Evolutionary conservation across 53 echinoderm and acorn worm genomes (phyloP), one percentile per base, ranked within the genome.

Genomic region (Holothuria scabra): DNA sequence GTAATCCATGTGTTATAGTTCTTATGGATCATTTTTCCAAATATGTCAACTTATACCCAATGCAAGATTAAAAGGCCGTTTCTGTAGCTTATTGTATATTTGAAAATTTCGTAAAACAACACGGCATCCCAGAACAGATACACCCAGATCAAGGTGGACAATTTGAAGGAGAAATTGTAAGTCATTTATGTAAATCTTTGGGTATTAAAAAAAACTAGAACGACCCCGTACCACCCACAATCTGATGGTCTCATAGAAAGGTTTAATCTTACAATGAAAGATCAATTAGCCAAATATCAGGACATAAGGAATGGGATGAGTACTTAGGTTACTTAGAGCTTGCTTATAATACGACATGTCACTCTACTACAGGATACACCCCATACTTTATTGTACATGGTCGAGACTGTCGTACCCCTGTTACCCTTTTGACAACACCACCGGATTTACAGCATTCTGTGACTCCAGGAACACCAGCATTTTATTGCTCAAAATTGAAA

Each of bases 1-100:
- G 93, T 5, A 80, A 93, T 46, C 37, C 78, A 0, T 93, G 90
- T 32, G 65, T 89, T 13, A 48, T 93, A 0, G 93, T 93, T 0
- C 80, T 93, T 0, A 86, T 76, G 75, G 92, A 92, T 56, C 86
- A 92, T 31, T 92, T 85, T 21, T 82, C 92, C 0, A 92, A 91
- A 35, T 88, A 91, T 75, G 79, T 91, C 1, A 85, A 85, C 29
- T 33, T 91, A 0, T 92, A 82, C 28, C 49, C 92, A 0, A 55
- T 92, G 68, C 22, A 4, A 10, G 89, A 89, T n/a, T 84, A 88
- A 35, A 89, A 59, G 25, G 89, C 89, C 1, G 25, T n/a, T n/a
- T 79, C 89, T 19, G 89, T 89, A n/a, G 67, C 89, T 1, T 67
- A 66, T 6, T 89, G 84, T 60, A 38, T 89, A 5, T 88, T 88